Evolutionary conservation across 2,888 invertebrate species (phyloP), one percentile per base, ranked within the genome.

Genomic region (Teinopalpus imperialis): DNA sequence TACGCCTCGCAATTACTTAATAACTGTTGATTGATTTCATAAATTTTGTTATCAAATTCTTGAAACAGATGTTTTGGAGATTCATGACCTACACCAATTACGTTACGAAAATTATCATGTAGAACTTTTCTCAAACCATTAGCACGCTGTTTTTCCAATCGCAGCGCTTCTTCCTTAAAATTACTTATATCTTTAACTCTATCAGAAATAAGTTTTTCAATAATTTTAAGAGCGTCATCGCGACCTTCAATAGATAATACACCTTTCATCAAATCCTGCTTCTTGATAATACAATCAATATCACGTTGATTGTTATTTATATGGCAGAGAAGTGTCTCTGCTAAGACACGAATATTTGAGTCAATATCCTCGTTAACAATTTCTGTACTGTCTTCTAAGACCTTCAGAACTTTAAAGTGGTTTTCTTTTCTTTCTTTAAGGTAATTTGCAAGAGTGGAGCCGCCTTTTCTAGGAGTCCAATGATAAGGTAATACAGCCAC

Each of bases 21-120:
- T 26, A 85, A 55, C 52, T 86, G 85, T 51, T 85, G 80, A 57
- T 86, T 86, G 2, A 80, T 66, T 40, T 75, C 76, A 52, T 77
- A 81, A n/a, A 72, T 70, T 12, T 59, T 68, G 36, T 74, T 66
- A 60, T 86, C 85, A 49, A 85, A 82, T 30, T 81, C 73, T 35
- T 81, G 74, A 7, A 85, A 51, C 36, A 85, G 56, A 9, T 76
- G 69, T 57, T 71, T 74, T 0, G 80, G 81, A 12, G 75, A 52
- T 45, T 50, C 58, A 41, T 77, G 68, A 2, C 76, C 83, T 35
- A 77, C 53, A 14, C 58, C 52, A 8, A 85, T 57, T 1, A 81
- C 54, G 6, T 59, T 63, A 41, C 76, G 75, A 52, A 83, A 86
- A 34, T 81, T 53, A 29, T 71, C 61, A 26, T 74, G 71, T 7